Conservation (phyloP, 2,888 invertebrate species). For the Branchellion lobata region DNA sequence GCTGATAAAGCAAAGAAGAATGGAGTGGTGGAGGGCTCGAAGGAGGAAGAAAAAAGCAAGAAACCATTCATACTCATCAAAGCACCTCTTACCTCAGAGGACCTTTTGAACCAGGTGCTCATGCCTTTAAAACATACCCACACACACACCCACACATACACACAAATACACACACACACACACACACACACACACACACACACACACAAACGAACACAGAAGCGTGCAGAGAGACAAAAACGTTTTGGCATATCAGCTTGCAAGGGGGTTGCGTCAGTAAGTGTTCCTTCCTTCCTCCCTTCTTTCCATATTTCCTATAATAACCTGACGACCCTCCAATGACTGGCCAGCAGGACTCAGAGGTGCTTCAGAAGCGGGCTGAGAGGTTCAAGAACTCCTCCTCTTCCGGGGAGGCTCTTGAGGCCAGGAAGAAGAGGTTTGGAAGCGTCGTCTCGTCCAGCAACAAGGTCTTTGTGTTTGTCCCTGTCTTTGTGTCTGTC, state of each 20-base stretch:
- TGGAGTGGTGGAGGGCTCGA: neutral
- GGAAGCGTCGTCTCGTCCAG: neutral
- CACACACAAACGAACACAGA: too few species aligned
- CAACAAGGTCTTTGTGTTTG: neutral
- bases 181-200: too few species aligned
- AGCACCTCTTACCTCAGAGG: neutral
- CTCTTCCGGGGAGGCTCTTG: neutral
- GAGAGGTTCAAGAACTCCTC: neutral
- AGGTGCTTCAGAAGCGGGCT: neutral
- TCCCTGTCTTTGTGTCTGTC: neutral
- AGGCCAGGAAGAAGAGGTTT: conserved; percentile 6
- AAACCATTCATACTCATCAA: neutral
- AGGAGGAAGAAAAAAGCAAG: neutral
- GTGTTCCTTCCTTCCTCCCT: too few species aligned
- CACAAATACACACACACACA: too few species aligned
- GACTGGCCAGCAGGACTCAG: neutral
- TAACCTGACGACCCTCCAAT: too few species aligned
- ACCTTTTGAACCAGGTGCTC: neutral
- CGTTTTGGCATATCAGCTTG: too few species aligned
- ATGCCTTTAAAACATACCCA: too few species aligned
- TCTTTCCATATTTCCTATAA: too few species aligned
- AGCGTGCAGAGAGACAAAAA: too few species aligned
- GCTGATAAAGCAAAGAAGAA: neutral
- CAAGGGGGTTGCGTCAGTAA: too few species aligned
- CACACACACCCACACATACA: too few species aligned